Conservation (phyloP, 2,113 vertebrate genomes). For the Rousettus leschenaultii region DNA sequence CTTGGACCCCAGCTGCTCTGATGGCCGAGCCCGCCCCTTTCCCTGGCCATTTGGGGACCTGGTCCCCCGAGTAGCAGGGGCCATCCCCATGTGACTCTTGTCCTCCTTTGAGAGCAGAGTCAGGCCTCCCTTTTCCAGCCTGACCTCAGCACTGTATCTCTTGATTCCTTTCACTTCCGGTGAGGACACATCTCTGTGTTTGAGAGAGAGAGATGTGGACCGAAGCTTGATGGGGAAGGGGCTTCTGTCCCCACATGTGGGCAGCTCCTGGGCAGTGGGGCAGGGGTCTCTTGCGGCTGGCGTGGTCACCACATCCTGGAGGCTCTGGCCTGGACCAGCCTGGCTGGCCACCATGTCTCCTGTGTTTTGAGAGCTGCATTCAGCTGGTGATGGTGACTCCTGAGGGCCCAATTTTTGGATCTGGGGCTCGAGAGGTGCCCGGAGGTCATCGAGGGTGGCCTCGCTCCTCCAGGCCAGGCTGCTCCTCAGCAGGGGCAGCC, state of each 20-base stretch:
- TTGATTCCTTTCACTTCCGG: conserved; percentile 78
- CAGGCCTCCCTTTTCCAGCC: conserved; percentile 69
- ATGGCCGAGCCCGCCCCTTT: conserved; percentile 74
- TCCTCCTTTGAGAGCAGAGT: conserved; percentile 72
- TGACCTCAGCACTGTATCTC: conserved; percentile 81
- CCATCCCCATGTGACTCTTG: conserved; percentile 52
- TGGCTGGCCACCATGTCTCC: conserved; percentile 20
- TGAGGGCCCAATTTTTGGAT: conserved; percentile 37
- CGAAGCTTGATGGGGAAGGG: conserved; percentile 92
- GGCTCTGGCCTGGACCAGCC: neutral
- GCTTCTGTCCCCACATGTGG: conserved; percentile 77
- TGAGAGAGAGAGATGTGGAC: conserved; percentile 88
- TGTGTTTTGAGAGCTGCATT: conserved; percentile 37
- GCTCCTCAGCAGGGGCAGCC: conserved; percentile 62
- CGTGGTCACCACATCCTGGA: conserved; percentile 18
- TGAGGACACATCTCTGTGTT: conserved; percentile 73
- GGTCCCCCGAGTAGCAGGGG: neutral
- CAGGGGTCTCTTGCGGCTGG: conserved; percentile 55
- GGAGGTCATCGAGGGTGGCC: conserved; percentile 70
- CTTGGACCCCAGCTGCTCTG: conserved; percentile 80
- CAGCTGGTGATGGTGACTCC: conserved; percentile 47
- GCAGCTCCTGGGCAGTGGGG: conserved; percentile 41
- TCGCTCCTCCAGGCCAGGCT: conserved; percentile 71
- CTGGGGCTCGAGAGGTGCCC: conserved; percentile 44
- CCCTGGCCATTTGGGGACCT: conserved; percentile 70